Evolutionary conservation across 64 coral and sea anemone species (phyloP).

Genomic region (Trachythela sp.): DNA sequence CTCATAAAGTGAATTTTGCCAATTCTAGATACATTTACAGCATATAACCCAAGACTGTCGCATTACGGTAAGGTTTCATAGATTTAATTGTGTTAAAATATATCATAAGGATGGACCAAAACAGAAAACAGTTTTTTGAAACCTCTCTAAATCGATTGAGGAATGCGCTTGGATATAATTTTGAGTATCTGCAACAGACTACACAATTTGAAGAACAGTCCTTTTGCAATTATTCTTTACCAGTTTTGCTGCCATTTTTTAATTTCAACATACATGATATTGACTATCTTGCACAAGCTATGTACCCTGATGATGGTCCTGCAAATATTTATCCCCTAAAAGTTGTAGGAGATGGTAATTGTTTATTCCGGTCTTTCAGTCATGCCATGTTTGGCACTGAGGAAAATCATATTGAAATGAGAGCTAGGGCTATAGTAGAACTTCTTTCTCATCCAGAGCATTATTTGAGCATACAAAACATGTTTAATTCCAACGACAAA

Average conservation of each 20-base stretch:
- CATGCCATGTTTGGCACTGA: conserved; percentile 2
- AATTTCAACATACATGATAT: not conserved
- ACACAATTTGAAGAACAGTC: not conserved
- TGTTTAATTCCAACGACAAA: conserved; percentile 27
- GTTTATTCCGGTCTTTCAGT: conserved; percentile 16
- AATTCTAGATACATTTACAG: too few relatives aligned
- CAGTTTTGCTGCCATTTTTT: not conserved
- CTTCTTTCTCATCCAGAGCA: conserved; percentile 35
- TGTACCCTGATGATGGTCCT: conserved; percentile 16
- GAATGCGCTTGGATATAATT: not conserved
- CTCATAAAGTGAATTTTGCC: too few relatives aligned
- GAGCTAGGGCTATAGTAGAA: conserved; percentile 30
- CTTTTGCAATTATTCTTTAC: not conserved
- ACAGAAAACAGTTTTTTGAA: not conserved
- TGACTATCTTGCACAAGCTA: not conserved
- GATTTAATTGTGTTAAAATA: too few relatives aligned
- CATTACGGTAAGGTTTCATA: too few relatives aligned
- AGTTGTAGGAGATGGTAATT: conserved; percentile 40
- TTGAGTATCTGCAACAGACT: not conserved
- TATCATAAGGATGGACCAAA: too few relatives aligned
- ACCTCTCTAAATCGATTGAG: not conserved
- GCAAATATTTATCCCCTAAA: not conserved
- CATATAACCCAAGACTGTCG: too few relatives aligned
- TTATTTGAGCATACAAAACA: conserved; percentile 8
- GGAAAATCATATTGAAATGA: conserved; percentile 31